phyloP scores from a whole-genome alignment of 2,797 vertebrate genomes.

The Cirrhinus mrigala region DNA sequence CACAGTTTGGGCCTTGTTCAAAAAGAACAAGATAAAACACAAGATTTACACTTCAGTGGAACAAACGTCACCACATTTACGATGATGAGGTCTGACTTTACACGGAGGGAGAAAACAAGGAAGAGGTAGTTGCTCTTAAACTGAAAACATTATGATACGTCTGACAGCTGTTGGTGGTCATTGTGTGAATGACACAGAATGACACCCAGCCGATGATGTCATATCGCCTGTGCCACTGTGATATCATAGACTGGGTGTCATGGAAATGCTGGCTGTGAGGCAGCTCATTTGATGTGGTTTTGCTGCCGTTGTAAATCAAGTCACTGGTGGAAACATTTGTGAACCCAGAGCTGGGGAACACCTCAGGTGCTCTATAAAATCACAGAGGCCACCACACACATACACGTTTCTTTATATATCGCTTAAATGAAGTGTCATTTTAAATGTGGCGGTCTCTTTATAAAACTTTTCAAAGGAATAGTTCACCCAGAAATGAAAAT shows the following conservation, averaged over 20 bases:
- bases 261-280: conserved; percentile 5
- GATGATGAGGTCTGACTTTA: conserved; percentile 47
- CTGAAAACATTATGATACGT: conserved; percentile 38
- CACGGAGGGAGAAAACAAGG: conserved; percentile 2
- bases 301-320: conserved; percentile 39
- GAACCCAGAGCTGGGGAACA: conserved; percentile 41
- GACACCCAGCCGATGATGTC: neutral
- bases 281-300: conserved; percentile 55
- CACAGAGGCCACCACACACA: conserved; percentile 45
- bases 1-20: conserved; percentile 49
- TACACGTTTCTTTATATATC: neutral
- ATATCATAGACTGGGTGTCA: conserved; percentile 10
- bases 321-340: conserved; percentile 48
- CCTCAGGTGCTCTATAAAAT: conserved; percentile 23
- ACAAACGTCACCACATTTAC: conserved; percentile 54
- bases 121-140: conserved; percentile 9
- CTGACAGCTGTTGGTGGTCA: conserved; percentile 43
- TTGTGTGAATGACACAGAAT: neutral
- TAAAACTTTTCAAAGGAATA: conserved; percentile 17
- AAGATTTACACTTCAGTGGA: conserved; percentile 53
- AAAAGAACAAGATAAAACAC: conserved; percentile 28
- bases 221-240: neutral
- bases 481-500: neutral
- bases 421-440: neutral
- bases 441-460: conserved; percentile 19